These are phyloP conservation scores for Oreohelix idahoensis DNA, from an alignment of 1,140 invertebrate species.

Conservation along the genomic window DNA sequence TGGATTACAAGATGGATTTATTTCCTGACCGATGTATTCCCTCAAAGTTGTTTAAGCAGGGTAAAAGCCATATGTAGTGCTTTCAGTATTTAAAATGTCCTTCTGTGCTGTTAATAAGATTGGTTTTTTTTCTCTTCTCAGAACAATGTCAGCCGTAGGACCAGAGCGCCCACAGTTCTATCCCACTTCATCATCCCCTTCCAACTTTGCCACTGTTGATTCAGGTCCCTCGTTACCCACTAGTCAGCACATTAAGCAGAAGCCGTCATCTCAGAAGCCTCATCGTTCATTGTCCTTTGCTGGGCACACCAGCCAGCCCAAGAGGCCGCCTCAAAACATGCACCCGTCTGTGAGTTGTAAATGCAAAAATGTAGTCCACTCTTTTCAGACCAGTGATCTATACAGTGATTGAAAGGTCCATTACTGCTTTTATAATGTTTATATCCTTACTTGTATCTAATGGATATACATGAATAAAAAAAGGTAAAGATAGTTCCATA, in stretches of 20 bases:
- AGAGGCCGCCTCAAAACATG: background rate
- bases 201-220: background rate
- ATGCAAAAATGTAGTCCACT: no score
- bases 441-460: no score
- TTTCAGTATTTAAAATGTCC: no score
- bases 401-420: no score
- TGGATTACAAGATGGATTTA: no score
- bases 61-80: no score
- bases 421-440: no score
- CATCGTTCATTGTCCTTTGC: conserved; percentile 42
- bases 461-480: no score
- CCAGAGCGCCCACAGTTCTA: conserved; percentile 16
- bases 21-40: no score
- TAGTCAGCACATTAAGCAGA: background rate
- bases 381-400: no score
- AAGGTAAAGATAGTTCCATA: no score
- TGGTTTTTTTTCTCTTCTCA: conserved; percentile 15
- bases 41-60: no score
- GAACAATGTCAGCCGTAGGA: conserved; percentile 32
- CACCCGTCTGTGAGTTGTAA: conserved; percentile 23
- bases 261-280: conserved; percentile 21
- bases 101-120: background rate
- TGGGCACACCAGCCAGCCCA: conserved; percentile 30
- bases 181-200: background rate
- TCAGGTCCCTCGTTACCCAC: background rate